Conservation (phyloP, 2,888 invertebrate species). For the Thysanoteuthis rhombus region DNA sequence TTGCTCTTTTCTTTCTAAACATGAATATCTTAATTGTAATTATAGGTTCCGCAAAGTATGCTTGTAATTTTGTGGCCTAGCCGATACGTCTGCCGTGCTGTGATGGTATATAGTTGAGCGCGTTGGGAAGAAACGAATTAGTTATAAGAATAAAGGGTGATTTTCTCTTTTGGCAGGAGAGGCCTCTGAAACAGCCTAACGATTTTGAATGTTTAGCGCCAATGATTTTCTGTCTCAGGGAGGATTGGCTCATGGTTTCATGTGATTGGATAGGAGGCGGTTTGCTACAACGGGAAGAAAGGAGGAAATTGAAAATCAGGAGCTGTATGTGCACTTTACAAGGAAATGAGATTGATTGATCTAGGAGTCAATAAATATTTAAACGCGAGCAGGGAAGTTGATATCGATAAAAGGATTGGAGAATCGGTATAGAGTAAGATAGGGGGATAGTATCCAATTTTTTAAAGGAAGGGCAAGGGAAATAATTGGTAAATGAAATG, state of each 20-base stretch:
- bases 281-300: neutral
- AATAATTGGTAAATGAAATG: no score
- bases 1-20: neutral
- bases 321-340: neutral
- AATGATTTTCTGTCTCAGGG: neutral
- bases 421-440: no score
- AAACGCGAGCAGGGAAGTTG: neutral
- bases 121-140: neutral
- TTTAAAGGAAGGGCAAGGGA: no score
- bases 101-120: neutral
- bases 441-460: no score
- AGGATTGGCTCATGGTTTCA: neutral
- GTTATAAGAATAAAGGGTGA: neutral
- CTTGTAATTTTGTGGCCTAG: neutral
- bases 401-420: no score
- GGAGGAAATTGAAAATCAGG: neutral
- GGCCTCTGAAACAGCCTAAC: neutral
- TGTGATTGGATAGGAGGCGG: neutral
- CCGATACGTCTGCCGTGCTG: neutral
- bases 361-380: neutral
- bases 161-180: neutral
- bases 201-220: neutral
- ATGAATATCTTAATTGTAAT: neutral
- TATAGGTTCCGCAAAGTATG: neutral
- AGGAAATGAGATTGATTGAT: neutral